A percentile compares a stretch with the other conserved stretches of the same genome.
Evolutionary conservation across 1,140 invertebrate genomes (phyloP).

Genomic region (Drosophila nigrodunni): DNA sequence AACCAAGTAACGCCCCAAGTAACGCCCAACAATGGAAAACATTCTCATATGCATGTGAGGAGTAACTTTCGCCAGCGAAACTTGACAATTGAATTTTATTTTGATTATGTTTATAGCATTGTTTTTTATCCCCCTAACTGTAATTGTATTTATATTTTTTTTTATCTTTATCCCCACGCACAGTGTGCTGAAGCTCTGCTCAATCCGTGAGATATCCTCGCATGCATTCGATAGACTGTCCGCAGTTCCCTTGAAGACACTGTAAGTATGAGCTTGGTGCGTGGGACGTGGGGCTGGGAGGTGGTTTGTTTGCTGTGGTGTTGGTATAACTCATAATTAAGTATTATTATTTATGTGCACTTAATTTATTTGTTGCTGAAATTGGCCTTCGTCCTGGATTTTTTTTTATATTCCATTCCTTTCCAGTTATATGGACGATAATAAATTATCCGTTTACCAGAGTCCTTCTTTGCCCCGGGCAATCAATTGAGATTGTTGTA

Average conservation of each 20-base stretch:
- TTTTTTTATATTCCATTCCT: constrained; percentile 8
- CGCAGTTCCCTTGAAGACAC: constrained; percentile 64
- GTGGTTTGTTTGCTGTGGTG: not conserved
- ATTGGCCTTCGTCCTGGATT: constrained; percentile 19
- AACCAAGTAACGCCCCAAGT: constrained; percentile 5
- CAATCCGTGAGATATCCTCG: constrained; percentile 66
- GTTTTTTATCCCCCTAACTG: not conserved
- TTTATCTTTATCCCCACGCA: not conserved
- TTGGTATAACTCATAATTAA: constrained; percentile 72
- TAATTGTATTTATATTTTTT: constrained; percentile 4
- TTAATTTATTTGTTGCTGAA: constrained; percentile 51
- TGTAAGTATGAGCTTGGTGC: constrained; percentile 60
- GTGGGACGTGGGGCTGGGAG: too few species aligned
- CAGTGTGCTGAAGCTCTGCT: constrained; percentile 79
- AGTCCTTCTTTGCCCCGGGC: constrained; percentile 75
- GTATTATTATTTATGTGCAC: constrained; percentile 77
- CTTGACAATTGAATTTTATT: constrained; percentile 53
- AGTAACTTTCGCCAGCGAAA: constrained; percentile 9
- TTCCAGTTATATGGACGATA: constrained; percentile 84
- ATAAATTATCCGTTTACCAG: constrained; percentile 76
- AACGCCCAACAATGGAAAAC: not conserved
- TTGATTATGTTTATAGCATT: constrained; percentile 51
- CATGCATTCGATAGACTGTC: constrained; percentile 73
- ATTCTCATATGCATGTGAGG: not conserved
- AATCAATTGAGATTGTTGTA: constrained; percentile 83